Evolutionary conservation across 2,888 invertebrate genomes (phyloP).

Genomic region (Spodoptera littoralis): DNA sequence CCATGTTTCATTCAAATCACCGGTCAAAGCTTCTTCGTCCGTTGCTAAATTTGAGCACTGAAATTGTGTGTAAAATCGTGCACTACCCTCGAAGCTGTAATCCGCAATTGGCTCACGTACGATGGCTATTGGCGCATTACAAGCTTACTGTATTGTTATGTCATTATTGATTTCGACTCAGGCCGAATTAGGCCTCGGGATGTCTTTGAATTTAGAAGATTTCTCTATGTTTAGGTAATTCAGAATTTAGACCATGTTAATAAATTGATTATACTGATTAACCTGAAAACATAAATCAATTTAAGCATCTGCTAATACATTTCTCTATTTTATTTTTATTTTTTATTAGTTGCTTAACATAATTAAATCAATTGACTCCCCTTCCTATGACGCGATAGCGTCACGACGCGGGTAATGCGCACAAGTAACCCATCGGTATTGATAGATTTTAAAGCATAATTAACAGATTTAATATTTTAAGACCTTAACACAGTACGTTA

Average conservation of each 20-base stretch:
- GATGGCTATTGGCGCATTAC: slow-evolving; percentile 55
- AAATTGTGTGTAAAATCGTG: slow-evolving; percentile 38
- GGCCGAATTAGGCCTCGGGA: slow-evolving; percentile 29
- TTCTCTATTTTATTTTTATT: too few relatives aligned
- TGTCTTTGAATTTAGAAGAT: slow-evolving; percentile 29
- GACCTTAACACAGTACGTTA: too few relatives aligned
- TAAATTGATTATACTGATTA: background rate
- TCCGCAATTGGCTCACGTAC: slow-evolving; percentile 56
- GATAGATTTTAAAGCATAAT: too few relatives aligned
- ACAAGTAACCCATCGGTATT: too few relatives aligned
- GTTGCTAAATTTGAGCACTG: slow-evolving; percentile 22
- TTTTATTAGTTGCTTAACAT: too few relatives aligned
- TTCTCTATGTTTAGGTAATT: slow-evolving; percentile 24
- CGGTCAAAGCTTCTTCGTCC: background rate
- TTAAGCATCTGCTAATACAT: too few relatives aligned
- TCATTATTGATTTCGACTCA: slow-evolving; percentile 57
- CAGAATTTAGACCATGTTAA: too few relatives aligned
- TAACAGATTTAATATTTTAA: too few relatives aligned
- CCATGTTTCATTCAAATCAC: background rate
- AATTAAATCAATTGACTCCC: too few relatives aligned
- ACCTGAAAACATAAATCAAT: too few relatives aligned
- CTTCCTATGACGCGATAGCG: too few relatives aligned
- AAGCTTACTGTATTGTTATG: slow-evolving; percentile 58
- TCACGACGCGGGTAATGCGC: too few relatives aligned
- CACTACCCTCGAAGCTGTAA: slow-evolving; percentile 32